Evolutionary conservation across 2,888 invertebrate species (phyloP), one percentile per base, ranked within the genome.

Genomic region (Stenoptilia bipunctidactyla): DNA sequence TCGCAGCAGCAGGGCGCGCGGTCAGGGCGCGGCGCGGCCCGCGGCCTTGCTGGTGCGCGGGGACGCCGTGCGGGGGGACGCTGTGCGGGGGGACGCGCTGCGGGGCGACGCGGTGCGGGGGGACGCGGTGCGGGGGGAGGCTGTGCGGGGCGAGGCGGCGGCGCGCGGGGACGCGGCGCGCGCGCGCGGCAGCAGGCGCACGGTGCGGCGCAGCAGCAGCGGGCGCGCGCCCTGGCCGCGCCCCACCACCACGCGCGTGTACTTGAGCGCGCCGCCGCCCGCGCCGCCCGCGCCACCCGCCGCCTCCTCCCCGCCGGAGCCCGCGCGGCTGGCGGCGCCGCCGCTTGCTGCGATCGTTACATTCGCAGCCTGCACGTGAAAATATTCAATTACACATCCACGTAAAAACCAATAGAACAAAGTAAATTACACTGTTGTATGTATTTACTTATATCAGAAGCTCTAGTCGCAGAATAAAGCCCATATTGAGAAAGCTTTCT

Each of bases 221-320:
- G 30, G 30, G n/a, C 30, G 30, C 30, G 30, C 4, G 6, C 30
- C 30, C 36, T 40, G 25, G 25, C 36, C 44, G 34, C 45, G 48
- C 40, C 46, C 47, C 27, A 46, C 44, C 36, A 48, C 43, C 13
- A 47, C 46, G 40, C 45, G 48, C 41, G 45, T 40, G 39, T 40
- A 41, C 36, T 40, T 71, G 15, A 44, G 40, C 9, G n/a, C 40
- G 13, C 27, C 15, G 27, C 37, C 40, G 33, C 42, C 39, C 6
- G 6, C 3, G n/a, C 6, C n/a, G n/a, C 30, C n/a, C 6, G 30
- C n/a, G 30, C 30, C n/a, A 12, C 30, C 25, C 25, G 25, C 25
- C 5, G 5, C 25, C 25, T 9, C 25, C 25, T 25, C 25, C 5
- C 25, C 25, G 25, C 25, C 25, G 25, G 5, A 5, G 5, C 25